Base-by-base conservation (phyloP, 2,113 vertebrate species). In the Procapra przewalskii region DNA sequence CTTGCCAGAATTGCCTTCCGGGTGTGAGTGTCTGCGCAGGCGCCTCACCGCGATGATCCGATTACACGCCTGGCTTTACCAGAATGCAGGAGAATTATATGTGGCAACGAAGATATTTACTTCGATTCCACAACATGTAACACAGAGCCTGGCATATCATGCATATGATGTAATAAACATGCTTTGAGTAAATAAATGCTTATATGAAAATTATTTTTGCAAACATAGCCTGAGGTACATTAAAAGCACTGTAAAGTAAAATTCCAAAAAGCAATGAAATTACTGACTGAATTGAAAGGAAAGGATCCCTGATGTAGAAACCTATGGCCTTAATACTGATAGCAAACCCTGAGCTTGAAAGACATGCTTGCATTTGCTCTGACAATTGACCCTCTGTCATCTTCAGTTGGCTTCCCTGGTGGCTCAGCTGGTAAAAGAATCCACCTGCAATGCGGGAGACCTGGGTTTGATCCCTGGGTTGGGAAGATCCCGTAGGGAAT, bases 41-140 rank as follows among this genome's bases (percentile, higher is more conserved):
- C 0, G 0, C 25, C 31, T 48, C 52, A 33, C n/a, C 0, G 0
- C 25, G 2, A 17, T 2, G 6, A 62, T 3, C 48, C 1, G 1
- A 5, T 31, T 21, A 21, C 8, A 10, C 1, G 0, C 40, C 25
- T 12, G 33, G 25, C 12, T 67, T 92, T 36, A n/a, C 29, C 48
- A 25, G 21, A 82, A 75, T 3, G 3, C 12, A 77, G 36, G 29
- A 5, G 13, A 81, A 54, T 29, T 11, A 27, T 3, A 82, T 40
- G 29, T 52, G 57, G 40, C 67, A 67, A 60, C 3, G 5, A 16
- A 6, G 21, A n/a, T 40, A 31, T 52, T 79, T 21, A 5, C 31
- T 86, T 92, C 15, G 15, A 43, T 59, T 40, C 19, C 54, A 31
- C 21, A 54, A 16, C 19, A 45, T 33, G 36, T 36, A 82, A 54